Conservation (phyloP, 2,113 vertebrate species). For the Poecilia latipinna region DNA sequence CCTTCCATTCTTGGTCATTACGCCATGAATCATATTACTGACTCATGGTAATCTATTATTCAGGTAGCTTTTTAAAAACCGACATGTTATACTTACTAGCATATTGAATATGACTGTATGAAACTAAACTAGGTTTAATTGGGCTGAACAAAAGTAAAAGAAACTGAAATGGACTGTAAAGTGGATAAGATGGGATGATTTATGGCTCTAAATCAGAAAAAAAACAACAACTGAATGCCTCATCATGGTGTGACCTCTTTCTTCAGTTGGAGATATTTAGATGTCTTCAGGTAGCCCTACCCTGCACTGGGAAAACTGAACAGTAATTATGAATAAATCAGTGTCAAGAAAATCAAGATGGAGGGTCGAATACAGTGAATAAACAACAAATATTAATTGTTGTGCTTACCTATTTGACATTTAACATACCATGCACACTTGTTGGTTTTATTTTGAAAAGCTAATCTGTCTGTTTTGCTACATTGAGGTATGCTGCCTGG, state of each 20-base stretch:
- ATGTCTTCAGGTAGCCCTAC: background rate
- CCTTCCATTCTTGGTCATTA: background rate
- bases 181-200: too few relatives aligned
- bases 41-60: too few relatives aligned
- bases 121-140: too few relatives aligned
- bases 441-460: background rate
- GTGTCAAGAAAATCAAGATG: background rate
- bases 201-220: too few relatives aligned
- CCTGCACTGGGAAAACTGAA: background rate
- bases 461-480: background rate
- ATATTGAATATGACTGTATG: background rate
- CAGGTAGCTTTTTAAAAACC: too few relatives aligned
- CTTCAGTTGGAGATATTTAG: too few relatives aligned
- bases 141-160: too few relatives aligned
- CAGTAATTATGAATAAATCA: background rate
- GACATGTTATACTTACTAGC: too few relatives aligned
- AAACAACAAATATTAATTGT: background rate
- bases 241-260: too few relatives aligned
- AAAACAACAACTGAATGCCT: too few relatives aligned
- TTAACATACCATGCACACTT: background rate
- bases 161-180: too few relatives aligned
- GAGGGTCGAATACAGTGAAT: background rate
- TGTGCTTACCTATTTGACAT: background rate
- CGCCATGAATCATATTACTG: background rate
- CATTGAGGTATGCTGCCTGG: background rate